Evolutionary conservation across 2,797 vertebrate species (phyloP).

Genomic region (Emys orbicularis): DNA sequence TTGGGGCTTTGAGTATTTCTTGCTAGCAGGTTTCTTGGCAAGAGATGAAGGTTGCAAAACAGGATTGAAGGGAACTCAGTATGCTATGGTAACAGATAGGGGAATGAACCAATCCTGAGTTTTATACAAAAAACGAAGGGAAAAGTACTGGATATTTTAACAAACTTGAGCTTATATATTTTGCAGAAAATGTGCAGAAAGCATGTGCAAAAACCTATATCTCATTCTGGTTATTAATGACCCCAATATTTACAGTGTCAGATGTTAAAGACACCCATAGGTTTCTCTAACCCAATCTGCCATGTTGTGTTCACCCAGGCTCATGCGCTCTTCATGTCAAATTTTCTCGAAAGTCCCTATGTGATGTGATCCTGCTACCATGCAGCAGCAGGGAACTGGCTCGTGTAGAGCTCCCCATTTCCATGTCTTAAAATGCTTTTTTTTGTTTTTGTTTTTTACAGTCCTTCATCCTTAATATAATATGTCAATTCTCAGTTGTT

Average conservation of each 20-base stretch:
- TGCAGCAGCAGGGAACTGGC: accelerated
- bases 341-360: background rate
- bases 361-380: background rate
- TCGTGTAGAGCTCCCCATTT: background rate
- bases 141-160: background rate
- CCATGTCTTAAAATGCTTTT: background rate
- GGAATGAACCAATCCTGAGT: background rate
- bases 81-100: background rate
- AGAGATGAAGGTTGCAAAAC: background rate
- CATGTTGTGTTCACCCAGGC: background rate
- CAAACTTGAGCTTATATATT: background rate
- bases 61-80: background rate
- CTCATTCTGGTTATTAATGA: background rate
- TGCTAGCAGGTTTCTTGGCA: background rate
- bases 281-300: background rate
- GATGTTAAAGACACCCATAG: background rate
- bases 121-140: background rate
- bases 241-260: background rate
- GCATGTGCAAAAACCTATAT: accelerated
- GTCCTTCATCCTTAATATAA: background rate
- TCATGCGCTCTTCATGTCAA: background rate
- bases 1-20: background rate
- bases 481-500: background rate
- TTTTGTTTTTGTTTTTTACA: background rate
- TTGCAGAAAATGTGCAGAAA: background rate